Conservation (phyloP, 2,888 invertebrate genomes). For the Euproctis similis region DNA sequence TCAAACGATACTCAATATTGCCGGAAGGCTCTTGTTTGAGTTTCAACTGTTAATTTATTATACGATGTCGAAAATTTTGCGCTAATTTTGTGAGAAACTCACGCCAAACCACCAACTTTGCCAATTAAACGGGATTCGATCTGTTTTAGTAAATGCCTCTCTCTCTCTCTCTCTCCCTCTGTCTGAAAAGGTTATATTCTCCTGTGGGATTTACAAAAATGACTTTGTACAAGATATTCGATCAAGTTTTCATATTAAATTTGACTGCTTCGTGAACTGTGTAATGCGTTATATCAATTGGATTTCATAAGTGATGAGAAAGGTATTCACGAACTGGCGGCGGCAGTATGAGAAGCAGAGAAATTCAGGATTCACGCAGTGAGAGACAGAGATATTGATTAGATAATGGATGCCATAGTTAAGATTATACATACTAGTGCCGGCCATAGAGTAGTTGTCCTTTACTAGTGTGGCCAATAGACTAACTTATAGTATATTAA, state of each 20-base stretch:
- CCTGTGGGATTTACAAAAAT: conserved; percentile 39
- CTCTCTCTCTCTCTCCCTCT: too few relatives aligned
- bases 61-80: conserved; percentile 34
- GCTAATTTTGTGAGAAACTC: conserved; percentile 42
- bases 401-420: too few relatives aligned
- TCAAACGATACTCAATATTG: conserved; percentile 25
- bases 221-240: conserved; percentile 28
- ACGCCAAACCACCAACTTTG: conserved; percentile 45
- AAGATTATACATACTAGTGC: too few relatives aligned
- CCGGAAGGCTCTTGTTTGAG: conserved; percentile 25
- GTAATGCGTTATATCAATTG: conserved; percentile 19
- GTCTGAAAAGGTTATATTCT: conserved; percentile 28
- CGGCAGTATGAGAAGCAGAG: too few relatives aligned
- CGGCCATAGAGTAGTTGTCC: too few relatives aligned
- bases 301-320: too few relatives aligned
- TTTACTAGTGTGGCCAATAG: too few relatives aligned
- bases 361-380: too few relatives aligned
- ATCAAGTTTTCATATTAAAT: conserved; percentile 37
- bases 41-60: conserved; percentile 45
- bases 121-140: conserved; percentile 56
- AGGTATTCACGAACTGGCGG: too few relatives aligned
- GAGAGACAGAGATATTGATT: too few relatives aligned
- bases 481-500: too few relatives aligned
- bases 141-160: conserved; percentile 45
- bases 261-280: conserved; percentile 23